phyloP scores from a whole-genome alignment of 2,113 vertebrate species.

The Rhinichthys klamathensis region DNA sequence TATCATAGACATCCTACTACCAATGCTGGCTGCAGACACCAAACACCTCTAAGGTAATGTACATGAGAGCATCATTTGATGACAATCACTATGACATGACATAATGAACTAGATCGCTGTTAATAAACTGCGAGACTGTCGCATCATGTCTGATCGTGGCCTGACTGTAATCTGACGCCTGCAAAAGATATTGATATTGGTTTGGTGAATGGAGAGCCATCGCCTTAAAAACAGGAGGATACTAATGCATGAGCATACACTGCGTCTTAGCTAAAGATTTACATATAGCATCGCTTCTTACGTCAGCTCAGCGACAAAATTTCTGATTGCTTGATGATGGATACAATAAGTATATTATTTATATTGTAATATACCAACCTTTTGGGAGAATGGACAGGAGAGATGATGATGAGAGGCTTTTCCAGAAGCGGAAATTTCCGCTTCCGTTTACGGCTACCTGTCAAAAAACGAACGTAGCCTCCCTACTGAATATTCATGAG shows the following conservation, averaged over 20 bases:
- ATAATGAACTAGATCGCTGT: neutral
- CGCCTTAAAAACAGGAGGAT: constrained; percentile 1
- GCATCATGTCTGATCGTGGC: constrained; percentile 25
- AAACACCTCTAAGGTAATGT: neutral
- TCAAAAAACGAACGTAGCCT: neutral
- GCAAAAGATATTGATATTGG: constrained; percentile 26
- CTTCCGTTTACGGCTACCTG: constrained; percentile 57
- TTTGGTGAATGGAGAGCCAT: constrained; percentile 18
- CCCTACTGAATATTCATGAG: constrained; percentile 38
- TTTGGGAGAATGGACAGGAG: constrained; percentile 21
- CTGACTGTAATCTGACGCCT: constrained; percentile 28
- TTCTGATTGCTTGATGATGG: neutral
- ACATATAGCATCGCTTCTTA: neutral
- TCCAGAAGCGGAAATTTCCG: constrained; percentile 53
- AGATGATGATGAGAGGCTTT: constrained; percentile 41
- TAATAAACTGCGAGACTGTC: neutral
- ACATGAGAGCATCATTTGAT: neutral
- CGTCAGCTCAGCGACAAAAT: neutral
- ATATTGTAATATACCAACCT: constrained; percentile 49
- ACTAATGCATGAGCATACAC: neutral
- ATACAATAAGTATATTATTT: neutral
- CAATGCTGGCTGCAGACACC: neutral
- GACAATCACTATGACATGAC: neutral
- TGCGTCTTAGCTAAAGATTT: neutral
- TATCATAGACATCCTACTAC: neutral